Evolutionary conservation across 2,888 invertebrate genomes (phyloP).

Genomic region (Drosophila kanekoi): DNA sequence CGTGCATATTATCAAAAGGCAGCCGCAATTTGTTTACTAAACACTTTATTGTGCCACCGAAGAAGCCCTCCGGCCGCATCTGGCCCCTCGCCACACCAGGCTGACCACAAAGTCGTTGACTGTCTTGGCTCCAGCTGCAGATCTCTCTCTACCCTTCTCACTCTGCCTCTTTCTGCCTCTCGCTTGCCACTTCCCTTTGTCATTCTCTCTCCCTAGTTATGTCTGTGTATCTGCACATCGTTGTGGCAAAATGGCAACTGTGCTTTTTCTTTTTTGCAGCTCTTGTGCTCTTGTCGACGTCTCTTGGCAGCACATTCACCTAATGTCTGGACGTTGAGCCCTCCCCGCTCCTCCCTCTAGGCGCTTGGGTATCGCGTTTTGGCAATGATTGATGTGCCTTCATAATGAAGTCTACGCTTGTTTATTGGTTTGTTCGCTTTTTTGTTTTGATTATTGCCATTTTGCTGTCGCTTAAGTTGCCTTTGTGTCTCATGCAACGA

Average conservation of each 20-base stretch:
- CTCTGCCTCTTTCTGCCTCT: neutral
- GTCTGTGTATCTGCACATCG: constrained; percentile 26
- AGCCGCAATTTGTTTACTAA: constrained; percentile 80
- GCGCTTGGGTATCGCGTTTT: constrained; percentile 49
- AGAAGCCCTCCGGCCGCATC: constrained; percentile 23
- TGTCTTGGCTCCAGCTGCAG: constrained; percentile 41
- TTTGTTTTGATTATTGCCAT: constrained; percentile 78
- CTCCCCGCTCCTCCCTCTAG: neutral
- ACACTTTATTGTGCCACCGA: constrained; percentile 79
- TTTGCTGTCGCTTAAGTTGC: constrained; percentile 59
- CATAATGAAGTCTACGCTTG: constrained; percentile 73
- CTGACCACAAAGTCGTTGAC: constrained; percentile 62
- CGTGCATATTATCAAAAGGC: constrained; percentile 73
- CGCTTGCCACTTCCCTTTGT: constrained; percentile 15
- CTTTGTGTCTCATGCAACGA: constrained; percentile 50
- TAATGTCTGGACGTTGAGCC: constrained; percentile 18
- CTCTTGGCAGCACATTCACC: constrained; percentile 65
- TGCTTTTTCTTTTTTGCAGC: constrained; percentile 31
- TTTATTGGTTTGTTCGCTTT: constrained; percentile 66
- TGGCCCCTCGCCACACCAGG: constrained; percentile 2
- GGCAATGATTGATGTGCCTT: constrained; percentile 74
- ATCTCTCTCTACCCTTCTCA: constrained; percentile 8
- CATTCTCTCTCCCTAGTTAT: neutral
- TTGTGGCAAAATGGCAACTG: constrained; percentile 49
- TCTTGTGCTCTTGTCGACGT: constrained; percentile 38